A percentile compares a stretch with the other conserved stretches of the same genome.
These are phyloP conservation scores for Gephyroberyx darwinii DNA, from an alignment of 2,797 vertebrate species.

Conservation along the genomic window DNA sequence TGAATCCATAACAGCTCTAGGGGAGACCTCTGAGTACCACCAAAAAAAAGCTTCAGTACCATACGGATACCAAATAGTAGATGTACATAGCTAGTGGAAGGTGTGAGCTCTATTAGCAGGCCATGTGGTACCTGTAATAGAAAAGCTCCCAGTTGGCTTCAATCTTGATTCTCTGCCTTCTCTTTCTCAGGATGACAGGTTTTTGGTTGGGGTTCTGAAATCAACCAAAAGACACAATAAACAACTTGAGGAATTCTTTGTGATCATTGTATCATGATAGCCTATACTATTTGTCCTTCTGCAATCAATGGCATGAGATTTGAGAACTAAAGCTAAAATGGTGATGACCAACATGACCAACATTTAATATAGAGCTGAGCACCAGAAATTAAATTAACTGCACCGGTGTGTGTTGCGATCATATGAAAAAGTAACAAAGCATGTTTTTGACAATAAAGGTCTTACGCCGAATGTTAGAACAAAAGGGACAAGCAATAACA, in stretches of 20 bases:
- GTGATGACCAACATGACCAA: conserved; percentile 24
- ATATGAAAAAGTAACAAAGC: conserved; percentile 20
- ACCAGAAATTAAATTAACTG: conserved; percentile 6
- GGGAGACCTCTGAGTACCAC: not conserved
- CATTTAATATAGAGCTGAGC: conserved; percentile 14
- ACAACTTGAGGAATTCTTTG: not conserved
- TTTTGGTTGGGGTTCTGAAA: conserved; percentile 95
- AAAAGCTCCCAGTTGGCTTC: conserved; percentile 99
- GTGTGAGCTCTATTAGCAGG: not conserved
- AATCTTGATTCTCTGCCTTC: conserved; percentile 98
- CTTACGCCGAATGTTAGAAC: conserved; percentile 24
- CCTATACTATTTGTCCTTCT: not conserved
- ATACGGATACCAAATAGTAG: not conserved
- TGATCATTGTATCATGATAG: not conserved
- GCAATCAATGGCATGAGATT: conserved; percentile 11
- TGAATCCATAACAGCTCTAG: no score
- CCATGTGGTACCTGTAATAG: conserved; percentile 89
- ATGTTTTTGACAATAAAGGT: conserved; percentile 18
- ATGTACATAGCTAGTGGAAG: not conserved
- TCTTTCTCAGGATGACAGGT: conserved; percentile 96
- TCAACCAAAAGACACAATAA: conserved; percentile 28
- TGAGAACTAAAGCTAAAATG: conserved; percentile 13
- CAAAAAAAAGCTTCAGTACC: not conserved
- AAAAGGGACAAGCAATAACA: not conserved
- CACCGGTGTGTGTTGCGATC: conserved; percentile 5